A percentile compares a stretch with the other conserved stretches of the same genome.
Conservation (phyloP, 2,113 vertebrate species). For the Rhea americana region DNA sequence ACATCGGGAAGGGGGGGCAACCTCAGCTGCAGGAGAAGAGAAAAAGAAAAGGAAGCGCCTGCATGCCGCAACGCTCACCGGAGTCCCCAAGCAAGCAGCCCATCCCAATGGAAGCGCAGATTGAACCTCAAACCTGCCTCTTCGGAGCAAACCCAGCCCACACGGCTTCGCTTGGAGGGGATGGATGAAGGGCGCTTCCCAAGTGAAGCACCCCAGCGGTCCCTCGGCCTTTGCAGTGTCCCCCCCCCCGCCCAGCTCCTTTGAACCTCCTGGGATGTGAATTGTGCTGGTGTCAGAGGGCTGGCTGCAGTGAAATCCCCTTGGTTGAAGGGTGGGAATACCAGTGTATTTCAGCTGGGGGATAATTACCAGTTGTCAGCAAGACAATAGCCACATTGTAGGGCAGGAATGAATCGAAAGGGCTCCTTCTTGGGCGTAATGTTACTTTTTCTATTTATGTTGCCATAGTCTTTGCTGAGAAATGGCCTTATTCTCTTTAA, state of each 20-base stretch:
- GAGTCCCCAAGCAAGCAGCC: too few relatives aligned
- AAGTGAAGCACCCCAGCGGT: background rate
- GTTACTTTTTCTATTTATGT: conserved; percentile 63
- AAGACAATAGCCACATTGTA: conserved; percentile 71
- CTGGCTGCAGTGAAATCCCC: conserved; percentile 44
- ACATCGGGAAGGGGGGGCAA: background rate
- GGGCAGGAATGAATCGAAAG: conserved; percentile 48
- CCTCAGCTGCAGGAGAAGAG: too few relatives aligned
- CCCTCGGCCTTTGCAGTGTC: background rate
- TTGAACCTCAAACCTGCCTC: background rate
- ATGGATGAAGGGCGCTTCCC: background rate
- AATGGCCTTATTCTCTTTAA: conserved; percentile 67
- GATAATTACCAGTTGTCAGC: conserved; percentile 74
- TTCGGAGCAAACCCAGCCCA: background rate
- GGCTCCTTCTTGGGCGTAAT: conserved; percentile 53
- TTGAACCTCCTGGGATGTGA: conserved; percentile 63
- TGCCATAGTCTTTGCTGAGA: conserved; percentile 61
- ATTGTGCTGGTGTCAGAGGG: conserved; percentile 64
- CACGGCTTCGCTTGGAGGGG: background rate
- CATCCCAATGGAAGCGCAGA: too few relatives aligned
- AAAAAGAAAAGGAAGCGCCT: too few relatives aligned
- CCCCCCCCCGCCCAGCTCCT: background rate
- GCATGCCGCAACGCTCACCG: too few relatives aligned
- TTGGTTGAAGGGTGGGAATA: conserved; percentile 63
- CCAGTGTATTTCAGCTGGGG: conserved; percentile 51